Evolutionary conservation across 2,888 invertebrate species (phyloP), one percentile per base, ranked within the genome.

Genomic region (Tigriopus californicus): DNA sequence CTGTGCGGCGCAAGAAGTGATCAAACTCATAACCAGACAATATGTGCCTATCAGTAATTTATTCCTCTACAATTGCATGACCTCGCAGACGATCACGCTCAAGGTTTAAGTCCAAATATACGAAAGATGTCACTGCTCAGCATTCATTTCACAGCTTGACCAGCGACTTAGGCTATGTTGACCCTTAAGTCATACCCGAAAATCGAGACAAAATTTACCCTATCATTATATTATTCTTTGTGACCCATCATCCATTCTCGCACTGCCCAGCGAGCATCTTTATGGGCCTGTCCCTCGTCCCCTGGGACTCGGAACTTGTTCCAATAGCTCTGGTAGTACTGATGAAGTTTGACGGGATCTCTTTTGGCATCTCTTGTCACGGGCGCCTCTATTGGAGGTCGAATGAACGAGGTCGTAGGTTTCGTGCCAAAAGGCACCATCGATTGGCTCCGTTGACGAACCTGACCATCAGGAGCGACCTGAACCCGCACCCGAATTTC

Each of bases 21-120:
- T 95, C 64, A 98, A 98, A 75, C 76, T 98, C 61, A 79, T 95
- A 60, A 97, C 97, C 2, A 81, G 82, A 67, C 98, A 98, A 74
- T 98, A 92, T 72, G 86, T 90, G 67, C 97, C 97, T 42, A 78
- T 98, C 60, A 83, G 94, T 72, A 95, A 97, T 72, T 90, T 89
- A 0, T 87, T 89, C 71, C 81, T 98, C 65, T 94, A 91, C 73
- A 94, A 97, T 76, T 94, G 86, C 55, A 86, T 90, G 65, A 84
- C 84, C 62, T 85, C 88, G 58, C 86, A 83, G 65, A 84, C 88
- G 58, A 80, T 80, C 51, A 83, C 85, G 53, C 87, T 85, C 71
- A 80, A 79, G 67, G 78, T 89, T 69, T 33, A 33, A 33, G 33
- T 33, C 33, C 3, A 33, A 33, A 33, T 33, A 33, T 33, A 33